Conservation (phyloP, 2,113 vertebrate genomes). For the Zosterops pallidus region DNA sequence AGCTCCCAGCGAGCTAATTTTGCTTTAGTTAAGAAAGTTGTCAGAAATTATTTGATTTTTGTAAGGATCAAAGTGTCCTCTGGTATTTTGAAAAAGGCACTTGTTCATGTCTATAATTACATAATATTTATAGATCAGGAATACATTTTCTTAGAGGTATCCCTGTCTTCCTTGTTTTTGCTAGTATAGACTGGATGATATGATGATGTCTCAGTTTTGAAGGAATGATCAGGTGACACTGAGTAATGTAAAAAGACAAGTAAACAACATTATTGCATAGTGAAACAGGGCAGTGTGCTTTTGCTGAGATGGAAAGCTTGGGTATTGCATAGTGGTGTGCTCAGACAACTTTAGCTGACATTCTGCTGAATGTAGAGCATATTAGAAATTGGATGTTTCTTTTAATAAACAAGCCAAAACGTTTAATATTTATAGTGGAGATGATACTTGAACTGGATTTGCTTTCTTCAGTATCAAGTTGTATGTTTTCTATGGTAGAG, state of each 20-base stretch:
- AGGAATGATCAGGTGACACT: not conserved
- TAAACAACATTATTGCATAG: not conserved
- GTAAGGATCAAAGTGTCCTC: not conserved
- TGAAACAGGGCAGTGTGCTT: not conserved
- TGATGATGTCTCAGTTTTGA: not conserved
- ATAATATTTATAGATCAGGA: not conserved
- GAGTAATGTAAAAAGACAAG: not conserved
- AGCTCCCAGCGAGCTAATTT: not conserved
- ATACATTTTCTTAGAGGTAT: not conserved
- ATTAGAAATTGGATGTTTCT: not conserved
- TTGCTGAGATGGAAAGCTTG: not conserved
- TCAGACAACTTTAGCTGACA: not conserved
- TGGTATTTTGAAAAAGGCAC: not conserved
- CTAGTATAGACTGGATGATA: not conserved
- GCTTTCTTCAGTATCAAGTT: not conserved
- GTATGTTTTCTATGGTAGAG: fast-evolving
- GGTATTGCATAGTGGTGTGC: not conserved
- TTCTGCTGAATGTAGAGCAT: not conserved
- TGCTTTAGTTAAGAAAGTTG: not conserved
- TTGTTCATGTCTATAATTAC: not conserved
- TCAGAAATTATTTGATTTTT: not conserved
- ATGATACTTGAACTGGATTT: not conserved
- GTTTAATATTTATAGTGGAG: not conserved
- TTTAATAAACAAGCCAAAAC: not conserved
- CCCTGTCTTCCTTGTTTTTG: not conserved